phyloP scores from a whole-genome alignment of 2,797 vertebrate species.

The Hoplostethus atlanticus region DNA sequence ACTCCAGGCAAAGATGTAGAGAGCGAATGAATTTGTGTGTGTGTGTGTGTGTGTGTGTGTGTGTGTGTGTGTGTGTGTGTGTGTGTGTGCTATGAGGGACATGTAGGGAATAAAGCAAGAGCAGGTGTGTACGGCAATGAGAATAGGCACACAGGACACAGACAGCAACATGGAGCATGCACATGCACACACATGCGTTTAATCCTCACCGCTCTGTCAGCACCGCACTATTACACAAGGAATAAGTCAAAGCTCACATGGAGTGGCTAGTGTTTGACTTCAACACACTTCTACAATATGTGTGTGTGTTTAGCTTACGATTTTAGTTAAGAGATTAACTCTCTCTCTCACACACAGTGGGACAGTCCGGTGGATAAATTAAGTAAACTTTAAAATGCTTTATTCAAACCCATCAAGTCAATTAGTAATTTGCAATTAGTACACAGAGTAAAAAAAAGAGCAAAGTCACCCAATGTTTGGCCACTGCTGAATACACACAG shows the following conservation, averaged over 20 bases:
- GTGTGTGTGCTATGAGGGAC: too few species aligned
- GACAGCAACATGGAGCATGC: neutral
- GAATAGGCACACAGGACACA: too few species aligned
- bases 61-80: too few species aligned
- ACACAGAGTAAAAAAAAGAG: neutral
- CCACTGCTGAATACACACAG: slow-evolving; percentile 37
- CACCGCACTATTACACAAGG: too few species aligned
- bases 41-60: too few species aligned
- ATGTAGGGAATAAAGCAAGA: too few species aligned
- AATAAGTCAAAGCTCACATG: slow-evolving; percentile 7
- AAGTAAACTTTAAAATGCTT: neutral
- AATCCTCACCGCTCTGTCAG: neutral
- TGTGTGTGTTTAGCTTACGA: neutral
- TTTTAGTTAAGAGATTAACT: neutral
- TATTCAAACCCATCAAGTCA: neutral
- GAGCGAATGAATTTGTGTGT: neutral
- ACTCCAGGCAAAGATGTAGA: slow-evolving; percentile 4
- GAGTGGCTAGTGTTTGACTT: neutral
- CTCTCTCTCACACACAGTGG: neutral
- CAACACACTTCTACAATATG: neutral
- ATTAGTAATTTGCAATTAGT: too few species aligned
- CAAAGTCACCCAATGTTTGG: slow-evolving; percentile 26
- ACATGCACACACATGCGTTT: slow-evolving; percentile 8
- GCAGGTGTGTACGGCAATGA: too few species aligned
- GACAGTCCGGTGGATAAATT: neutral